phyloP scores from a whole-genome alignment of 2,888 invertebrate species.

The Dynastes tityus region DNA sequence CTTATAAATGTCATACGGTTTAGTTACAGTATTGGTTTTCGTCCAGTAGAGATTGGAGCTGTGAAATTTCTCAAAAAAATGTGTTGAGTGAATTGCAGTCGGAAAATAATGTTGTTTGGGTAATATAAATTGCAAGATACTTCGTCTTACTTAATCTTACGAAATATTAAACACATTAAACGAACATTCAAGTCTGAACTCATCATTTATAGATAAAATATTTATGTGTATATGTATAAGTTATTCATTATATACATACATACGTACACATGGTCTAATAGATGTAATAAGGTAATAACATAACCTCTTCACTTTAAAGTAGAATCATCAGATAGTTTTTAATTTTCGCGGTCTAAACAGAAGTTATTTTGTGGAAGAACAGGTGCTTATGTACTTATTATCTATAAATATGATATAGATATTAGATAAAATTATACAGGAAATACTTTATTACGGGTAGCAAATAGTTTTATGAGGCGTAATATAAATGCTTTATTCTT shows the following conservation, averaged over 20 bases:
- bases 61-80: neutral
- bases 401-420: too few species aligned
- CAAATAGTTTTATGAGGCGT: too few species aligned
- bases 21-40: constrained; percentile 27
- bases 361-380: too few species aligned
- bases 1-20: constrained; percentile 29
- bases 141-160: neutral
- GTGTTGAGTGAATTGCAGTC: constrained; percentile 19
- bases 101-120: neutral
- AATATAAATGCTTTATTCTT: too few species aligned
- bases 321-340: too few species aligned
- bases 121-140: constrained; percentile 14
- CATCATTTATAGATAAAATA: neutral
- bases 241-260: neutral
- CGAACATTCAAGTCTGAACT: neutral
- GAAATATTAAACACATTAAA: neutral
- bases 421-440: too few species aligned
- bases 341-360: too few species aligned
- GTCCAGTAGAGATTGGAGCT: constrained; percentile 6
- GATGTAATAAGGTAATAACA: neutral
- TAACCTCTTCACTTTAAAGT: neutral
- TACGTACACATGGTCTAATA: neutral
- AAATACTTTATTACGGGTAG: too few species aligned
- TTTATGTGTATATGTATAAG: neutral
- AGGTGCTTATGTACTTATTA: too few species aligned